Evolutionary conservation across 2,888 invertebrate genomes (phyloP).

Genomic region (Tetropium fuscum): DNA sequence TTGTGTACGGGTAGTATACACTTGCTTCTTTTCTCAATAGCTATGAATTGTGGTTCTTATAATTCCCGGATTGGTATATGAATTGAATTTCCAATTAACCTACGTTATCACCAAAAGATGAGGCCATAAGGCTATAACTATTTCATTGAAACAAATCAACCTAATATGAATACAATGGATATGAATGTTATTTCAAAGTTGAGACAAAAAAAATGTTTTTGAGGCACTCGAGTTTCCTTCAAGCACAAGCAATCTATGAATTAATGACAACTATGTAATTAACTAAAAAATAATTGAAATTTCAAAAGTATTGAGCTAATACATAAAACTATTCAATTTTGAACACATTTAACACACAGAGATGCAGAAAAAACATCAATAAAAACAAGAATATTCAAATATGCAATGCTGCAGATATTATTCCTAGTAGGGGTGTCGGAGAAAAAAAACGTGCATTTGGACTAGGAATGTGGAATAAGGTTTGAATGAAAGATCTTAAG

Average conservation of each 20-base stretch:
- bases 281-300: neutral
- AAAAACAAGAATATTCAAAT: constrained; percentile 1
- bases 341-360: constrained; percentile 5
- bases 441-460: no score
- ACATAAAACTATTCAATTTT: constrained; percentile 2
- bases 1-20: no score
- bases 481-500: no score
- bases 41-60: no score
- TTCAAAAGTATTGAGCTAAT: neutral
- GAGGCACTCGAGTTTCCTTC: neutral
- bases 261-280: neutral
- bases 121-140: neutral
- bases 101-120: neutral
- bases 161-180: neutral
- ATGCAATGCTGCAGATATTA: constrained; percentile 1
- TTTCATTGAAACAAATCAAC: neutral
- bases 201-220: no score
- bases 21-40: no score
- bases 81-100: no score
- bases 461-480: no score
- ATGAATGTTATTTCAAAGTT: neutral
- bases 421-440: no score
- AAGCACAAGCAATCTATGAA: constrained; percentile 2
- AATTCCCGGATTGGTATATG: no score
- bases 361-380: no score